phyloP scores from a whole-genome alignment of 2,113 vertebrate genomes.

The Urocitellus parryii region DNA sequence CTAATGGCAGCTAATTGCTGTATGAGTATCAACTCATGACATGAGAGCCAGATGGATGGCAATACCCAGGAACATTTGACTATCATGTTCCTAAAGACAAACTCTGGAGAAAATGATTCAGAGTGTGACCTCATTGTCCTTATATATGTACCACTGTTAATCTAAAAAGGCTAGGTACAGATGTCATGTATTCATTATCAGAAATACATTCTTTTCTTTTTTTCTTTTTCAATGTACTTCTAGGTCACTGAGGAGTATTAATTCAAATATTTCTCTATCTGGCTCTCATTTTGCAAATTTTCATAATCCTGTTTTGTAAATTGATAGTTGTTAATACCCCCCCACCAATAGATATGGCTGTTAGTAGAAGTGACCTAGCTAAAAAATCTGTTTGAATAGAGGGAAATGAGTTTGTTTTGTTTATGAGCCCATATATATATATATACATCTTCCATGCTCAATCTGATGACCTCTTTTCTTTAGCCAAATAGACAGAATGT shows the following conservation, averaged over 20 bases:
- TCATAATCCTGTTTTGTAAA: conserved; percentile 56
- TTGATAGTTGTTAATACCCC: conserved; percentile 4
- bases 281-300: background rate
- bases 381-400: conserved; percentile 44
- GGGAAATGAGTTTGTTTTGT: conserved; percentile 36
- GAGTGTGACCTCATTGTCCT: background rate
- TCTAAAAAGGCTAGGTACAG: background rate
- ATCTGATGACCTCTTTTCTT: conserved; percentile 39
- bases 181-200: conserved; percentile 25
- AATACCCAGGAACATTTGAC: background rate
- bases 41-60: background rate
- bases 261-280: background rate
- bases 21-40: background rate
- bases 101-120: conserved; percentile 1
- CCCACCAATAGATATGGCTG: background rate
- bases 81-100: conserved; percentile 28
- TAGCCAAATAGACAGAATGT: background rate
- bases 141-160: background rate
- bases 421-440: background rate
- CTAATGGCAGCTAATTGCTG: background rate
- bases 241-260: conserved; percentile 21
- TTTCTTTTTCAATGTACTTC: background rate
- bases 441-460: background rate
- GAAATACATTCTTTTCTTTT: conserved; percentile 13
- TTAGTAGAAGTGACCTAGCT: conserved; percentile 26